Evolutionary conservation across 2,797 vertebrate genomes (phyloP), one percentile per base, ranked within the genome.

Genomic region (Lindbergichthys nudifrons): DNA sequence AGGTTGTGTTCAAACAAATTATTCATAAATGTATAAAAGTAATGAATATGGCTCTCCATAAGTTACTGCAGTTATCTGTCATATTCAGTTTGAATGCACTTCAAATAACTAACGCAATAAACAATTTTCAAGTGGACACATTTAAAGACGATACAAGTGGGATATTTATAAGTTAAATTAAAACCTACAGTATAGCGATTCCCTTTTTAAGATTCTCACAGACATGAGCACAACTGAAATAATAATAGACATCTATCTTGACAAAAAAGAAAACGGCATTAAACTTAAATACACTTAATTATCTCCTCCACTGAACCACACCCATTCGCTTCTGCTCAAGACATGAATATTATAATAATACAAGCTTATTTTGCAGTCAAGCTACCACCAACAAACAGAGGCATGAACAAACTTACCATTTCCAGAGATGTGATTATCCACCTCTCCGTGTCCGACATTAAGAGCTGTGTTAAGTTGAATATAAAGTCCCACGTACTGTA

Each of bases 401-500:
- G 0, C 6, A 41, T 3, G n/a, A 18, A 32, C 57, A 19, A 67
- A 91, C 94, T 95, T 92, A 97, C 96, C 96, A 79, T 96, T 96
- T 85, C 95, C 95, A 79, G 93, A 90, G 76, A 95, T 73, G 71
- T 89, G 94, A 81, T 95, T 94, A 80, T 96, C 94, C 94, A 95
- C 93, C 73, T 94, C 94, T 43, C 83, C 88, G 70, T 92, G 82
- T 76, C 87, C 93, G 53, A 76, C 88, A 78, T 83, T 88, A 73
- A 95, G 89, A 89, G 95, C 93, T 52, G 93, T 92, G 87, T 91
- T 94, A 93, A 96, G 93, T 94, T 96, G 96, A 88, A 96, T 74
- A 91, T 95, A 96, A 95, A 97, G 94, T 95, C 95, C 96, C 86
- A 93, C 91, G 89, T 88, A 97, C 79, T 96, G 96, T 86, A 96